phyloP scores from a whole-genome alignment of 2,888 invertebrate species.

The Scaptomyza polygonia region DNA sequence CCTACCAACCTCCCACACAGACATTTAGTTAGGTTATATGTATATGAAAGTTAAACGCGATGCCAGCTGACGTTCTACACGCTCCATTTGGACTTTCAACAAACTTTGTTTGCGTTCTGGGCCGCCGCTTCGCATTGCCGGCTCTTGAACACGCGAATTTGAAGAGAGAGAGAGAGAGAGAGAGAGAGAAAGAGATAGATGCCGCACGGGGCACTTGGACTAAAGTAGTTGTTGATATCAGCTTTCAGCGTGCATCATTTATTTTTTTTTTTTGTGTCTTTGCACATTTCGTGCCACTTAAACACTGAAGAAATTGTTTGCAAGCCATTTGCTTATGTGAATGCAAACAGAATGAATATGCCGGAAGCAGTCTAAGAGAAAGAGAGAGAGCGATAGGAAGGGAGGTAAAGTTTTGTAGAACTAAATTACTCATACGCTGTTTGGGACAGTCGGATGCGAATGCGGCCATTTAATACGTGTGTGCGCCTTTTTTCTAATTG shows the following conservation, averaged over 20 bases:
- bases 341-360: constrained; percentile 47
- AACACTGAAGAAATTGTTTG: constrained; percentile 51
- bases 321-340: constrained; percentile 46
- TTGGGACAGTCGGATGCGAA: constrained; percentile 46
- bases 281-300: constrained; percentile 51
- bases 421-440: constrained; percentile 73
- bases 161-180: constrained; percentile 13
- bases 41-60: constrained; percentile 28
- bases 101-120: constrained; percentile 59
- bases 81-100: constrained; percentile 70
- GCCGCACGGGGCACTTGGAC: constrained; percentile 37
- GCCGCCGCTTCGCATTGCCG: constrained; percentile 41
- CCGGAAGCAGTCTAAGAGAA: constrained; percentile 24
- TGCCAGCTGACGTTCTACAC: constrained; percentile 70
- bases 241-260: constrained; percentile 60
- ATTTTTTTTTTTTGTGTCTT: constrained; percentile 4
- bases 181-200: neutral
- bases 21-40: constrained; percentile 30
- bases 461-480: constrained; percentile 73
- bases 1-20: constrained; percentile 7
- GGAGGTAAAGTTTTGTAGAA: constrained; percentile 22
- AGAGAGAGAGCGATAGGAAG: neutral
- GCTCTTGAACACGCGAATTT: constrained; percentile 56
- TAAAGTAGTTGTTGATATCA: constrained; percentile 73
- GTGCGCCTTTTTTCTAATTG: constrained; percentile 74